phyloP scores from a whole-genome alignment of 1,140 invertebrate genomes.

The Phocides pigmalion region DNA sequence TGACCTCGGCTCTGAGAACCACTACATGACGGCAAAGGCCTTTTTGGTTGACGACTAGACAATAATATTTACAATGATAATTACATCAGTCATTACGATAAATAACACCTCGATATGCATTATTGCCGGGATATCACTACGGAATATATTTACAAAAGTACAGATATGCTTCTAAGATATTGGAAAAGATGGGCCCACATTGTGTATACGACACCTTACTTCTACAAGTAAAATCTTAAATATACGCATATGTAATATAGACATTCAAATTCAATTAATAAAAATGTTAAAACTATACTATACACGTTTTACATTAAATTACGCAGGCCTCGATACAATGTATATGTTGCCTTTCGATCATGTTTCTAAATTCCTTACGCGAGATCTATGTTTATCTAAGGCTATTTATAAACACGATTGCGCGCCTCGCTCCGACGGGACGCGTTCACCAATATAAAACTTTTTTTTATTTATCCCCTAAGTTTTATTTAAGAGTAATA shows the following conservation, averaged over 20 bases:
- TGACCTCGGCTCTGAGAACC: constrained; percentile 24
- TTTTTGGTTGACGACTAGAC: constrained; percentile 31
- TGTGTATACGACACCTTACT: neutral
- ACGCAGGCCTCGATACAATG: constrained; percentile 12
- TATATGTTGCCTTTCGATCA: constrained; percentile 26
- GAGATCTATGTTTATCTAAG: constrained; percentile 2
- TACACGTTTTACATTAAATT: constrained; percentile 5
- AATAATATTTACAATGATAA: constrained; percentile 55
- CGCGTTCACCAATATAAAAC: neutral
- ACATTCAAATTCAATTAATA: constrained; percentile 13
- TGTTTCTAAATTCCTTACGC: constrained; percentile 11
- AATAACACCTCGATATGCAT: constrained; percentile 73
- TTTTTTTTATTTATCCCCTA: constrained; percentile 16
- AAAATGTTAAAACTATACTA: constrained; percentile 24
- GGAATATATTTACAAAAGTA: constrained; percentile 59
- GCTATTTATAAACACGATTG: constrained; percentile 21
- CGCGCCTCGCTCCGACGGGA: neutral
- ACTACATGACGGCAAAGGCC: constrained; percentile 20
- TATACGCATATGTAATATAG: constrained; percentile 17
- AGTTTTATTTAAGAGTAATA: constrained; percentile 27
- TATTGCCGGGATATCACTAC: constrained; percentile 79
- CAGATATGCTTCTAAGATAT: constrained; percentile 50
- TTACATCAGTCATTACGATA: constrained; percentile 65
- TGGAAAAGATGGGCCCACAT: constrained; percentile 30
- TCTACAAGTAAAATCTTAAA: constrained; percentile 14